Evolutionary conservation across 2,888 invertebrate genomes (phyloP).

Genomic region (Leptinotarsa rubiginosa): DNA sequence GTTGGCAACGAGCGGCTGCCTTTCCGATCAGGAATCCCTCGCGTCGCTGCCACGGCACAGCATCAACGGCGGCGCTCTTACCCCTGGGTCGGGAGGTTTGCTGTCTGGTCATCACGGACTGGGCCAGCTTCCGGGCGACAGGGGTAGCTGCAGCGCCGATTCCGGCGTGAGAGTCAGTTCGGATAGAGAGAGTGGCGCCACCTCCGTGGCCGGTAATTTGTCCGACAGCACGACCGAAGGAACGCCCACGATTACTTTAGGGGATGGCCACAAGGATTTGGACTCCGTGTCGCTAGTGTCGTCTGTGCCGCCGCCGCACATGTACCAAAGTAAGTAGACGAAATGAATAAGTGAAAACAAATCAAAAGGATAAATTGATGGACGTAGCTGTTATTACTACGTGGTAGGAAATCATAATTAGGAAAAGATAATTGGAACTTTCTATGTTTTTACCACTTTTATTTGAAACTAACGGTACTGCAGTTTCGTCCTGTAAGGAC

Average conservation of each 20-base stretch:
- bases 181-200: slow-evolving; percentile 81
- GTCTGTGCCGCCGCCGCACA: slow-evolving; percentile 71
- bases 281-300: slow-evolving; percentile 80
- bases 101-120: slow-evolving; percentile 68
- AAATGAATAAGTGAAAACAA: no score
- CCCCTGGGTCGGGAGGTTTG: slow-evolving; percentile 71
- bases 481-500: no score
- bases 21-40: slow-evolving; percentile 84
- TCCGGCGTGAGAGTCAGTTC: slow-evolving; percentile 88
- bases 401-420: no score
- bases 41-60: slow-evolving; percentile 75
- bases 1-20: slow-evolving; percentile 80
- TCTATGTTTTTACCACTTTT: no score
- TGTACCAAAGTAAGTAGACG: slow-evolving; percentile 76
- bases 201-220: slow-evolving; percentile 84
- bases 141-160: slow-evolving; percentile 88
- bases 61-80: slow-evolving; percentile 74
- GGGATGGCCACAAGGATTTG: slow-evolving; percentile 76
- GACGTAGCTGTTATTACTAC: no score
- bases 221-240: slow-evolving; percentile 85
- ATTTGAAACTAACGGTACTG: no score
- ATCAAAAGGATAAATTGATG: no score
- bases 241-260: slow-evolving; percentile 71
- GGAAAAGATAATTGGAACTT: no score
- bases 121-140: slow-evolving; percentile 72